Evolutionary conservation across 2,113 vertebrate genomes (phyloP).

Genomic region (Ciconia stormi): DNA sequence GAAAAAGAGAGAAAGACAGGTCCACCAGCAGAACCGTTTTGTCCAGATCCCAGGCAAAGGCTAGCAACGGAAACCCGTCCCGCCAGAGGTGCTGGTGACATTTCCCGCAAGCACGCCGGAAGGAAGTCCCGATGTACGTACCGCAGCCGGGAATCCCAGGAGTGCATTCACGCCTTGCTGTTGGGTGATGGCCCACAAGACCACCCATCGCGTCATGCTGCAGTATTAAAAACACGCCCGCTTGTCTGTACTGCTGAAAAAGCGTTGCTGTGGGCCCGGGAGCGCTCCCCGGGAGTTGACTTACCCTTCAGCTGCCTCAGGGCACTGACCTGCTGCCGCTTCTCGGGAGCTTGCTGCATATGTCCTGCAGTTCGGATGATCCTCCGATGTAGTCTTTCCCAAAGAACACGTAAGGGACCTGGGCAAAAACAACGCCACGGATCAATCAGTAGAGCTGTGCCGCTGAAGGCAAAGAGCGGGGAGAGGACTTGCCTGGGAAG

Average conservation of each 20-base stretch:
- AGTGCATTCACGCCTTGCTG: neutral
- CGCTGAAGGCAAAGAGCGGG: neutral
- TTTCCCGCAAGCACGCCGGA: too few species aligned
- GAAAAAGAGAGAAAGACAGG: too few species aligned
- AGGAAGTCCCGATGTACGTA: too few species aligned
- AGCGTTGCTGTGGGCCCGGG: neutral
- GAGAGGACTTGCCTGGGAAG: neutral
- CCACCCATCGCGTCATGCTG: too few species aligned
- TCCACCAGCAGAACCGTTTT: too few species aligned
- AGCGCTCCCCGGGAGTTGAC: neutral
- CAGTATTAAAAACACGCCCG: neutral
- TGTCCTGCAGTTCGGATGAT: slow-evolving; percentile 71
- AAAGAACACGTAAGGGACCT: slow-evolving; percentile 87
- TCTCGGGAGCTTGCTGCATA: slow-evolving; percentile 63
- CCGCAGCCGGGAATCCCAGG: neutral
- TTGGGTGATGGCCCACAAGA: too few species aligned
- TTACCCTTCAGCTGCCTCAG: slow-evolving; percentile 65
- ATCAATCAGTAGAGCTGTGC: neutral
- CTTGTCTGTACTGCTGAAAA: neutral
- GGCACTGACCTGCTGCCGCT: slow-evolving; percentile 74
- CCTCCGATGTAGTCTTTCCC: slow-evolving; percentile 83
- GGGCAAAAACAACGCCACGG: neutral
- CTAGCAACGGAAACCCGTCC: too few species aligned
- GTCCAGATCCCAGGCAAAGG: too few species aligned
- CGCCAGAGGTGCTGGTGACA: neutral